Evolutionary conservation across 2,113 vertebrate species (phyloP).

Genomic region (Cacatua alba): DNA sequence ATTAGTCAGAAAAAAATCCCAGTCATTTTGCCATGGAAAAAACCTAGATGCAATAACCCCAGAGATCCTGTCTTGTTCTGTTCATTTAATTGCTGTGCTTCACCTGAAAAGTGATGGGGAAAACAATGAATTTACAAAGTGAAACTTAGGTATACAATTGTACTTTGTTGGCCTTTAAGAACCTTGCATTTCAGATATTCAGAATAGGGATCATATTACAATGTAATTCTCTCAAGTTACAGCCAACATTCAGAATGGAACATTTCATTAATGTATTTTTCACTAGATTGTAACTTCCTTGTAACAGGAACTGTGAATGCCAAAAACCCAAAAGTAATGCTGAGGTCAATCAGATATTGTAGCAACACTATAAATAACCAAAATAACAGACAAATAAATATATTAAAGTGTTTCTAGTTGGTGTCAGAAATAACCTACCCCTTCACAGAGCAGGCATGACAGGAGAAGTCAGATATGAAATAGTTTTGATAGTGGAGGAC

Average conservation of each 20-base stretch:
- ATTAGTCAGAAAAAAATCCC: fast-evolving
- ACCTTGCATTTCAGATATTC: background rate
- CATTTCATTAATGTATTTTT: background rate
- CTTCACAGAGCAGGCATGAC: background rate
- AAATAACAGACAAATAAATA: background rate
- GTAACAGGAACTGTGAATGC: background rate
- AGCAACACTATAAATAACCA: background rate
- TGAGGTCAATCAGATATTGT: background rate
- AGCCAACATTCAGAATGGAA: background rate
- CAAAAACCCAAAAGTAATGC: background rate
- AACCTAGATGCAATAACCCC: fast-evolving
- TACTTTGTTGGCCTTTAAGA: background rate
- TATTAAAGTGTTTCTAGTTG: background rate
- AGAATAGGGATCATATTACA: background rate
- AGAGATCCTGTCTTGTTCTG: background rate
- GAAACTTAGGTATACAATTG: background rate
- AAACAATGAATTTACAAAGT: background rate
- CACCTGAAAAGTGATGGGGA: background rate
- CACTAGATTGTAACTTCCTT: background rate
- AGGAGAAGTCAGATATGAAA: background rate
- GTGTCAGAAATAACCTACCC: background rate
- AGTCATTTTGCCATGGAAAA: background rate
- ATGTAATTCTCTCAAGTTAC: background rate
- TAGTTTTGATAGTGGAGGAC: background rate
- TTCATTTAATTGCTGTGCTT: background rate